These are phyloP conservation scores for Papilio demoleus DNA, from an alignment of 2,888 invertebrate species.

Conservation along the genomic window DNA sequence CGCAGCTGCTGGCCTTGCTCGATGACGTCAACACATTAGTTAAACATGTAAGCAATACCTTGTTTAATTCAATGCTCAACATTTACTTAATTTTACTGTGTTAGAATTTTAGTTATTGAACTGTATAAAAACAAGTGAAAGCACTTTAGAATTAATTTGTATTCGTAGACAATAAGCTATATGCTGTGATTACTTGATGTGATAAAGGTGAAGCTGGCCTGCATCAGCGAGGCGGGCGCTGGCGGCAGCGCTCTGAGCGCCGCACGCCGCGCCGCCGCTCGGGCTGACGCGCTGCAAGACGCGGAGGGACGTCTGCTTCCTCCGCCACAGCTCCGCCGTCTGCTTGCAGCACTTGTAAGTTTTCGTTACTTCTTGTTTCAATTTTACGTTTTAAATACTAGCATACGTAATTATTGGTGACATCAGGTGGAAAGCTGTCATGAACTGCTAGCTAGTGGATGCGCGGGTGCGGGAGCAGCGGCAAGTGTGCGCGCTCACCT, in stretches of 20 bases:
- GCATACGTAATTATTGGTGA: neutral
- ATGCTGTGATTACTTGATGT: neutral
- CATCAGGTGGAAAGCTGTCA: conserved; percentile 76
- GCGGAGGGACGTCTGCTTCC: conserved; percentile 91
- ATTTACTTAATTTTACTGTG: too few species aligned
- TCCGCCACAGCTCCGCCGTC: conserved; percentile 88
- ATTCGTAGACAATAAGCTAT: too few species aligned
- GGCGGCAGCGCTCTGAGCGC: conserved; percentile 90
- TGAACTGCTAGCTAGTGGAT: conserved; percentile 68
- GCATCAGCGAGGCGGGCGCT: conserved; percentile 68
- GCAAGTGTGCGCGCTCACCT: conserved; percentile 63
- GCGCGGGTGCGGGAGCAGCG: conserved; percentile 47
- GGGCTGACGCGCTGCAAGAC: conserved; percentile 82
- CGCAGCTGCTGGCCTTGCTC: conserved; percentile 89
- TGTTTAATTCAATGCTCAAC: too few species aligned
- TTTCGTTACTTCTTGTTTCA: neutral
- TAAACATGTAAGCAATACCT: conserved; percentile 89
- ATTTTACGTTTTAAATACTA: neutral
- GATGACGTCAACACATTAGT: conserved; percentile 93
- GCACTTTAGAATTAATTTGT: too few species aligned
- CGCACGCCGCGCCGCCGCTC: conserved; percentile 85
- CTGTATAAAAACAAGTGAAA: too few species aligned
- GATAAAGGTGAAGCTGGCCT: conserved; percentile 73
- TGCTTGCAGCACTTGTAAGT: conserved; percentile 89
- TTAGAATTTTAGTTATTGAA: too few species aligned